Evolutionary conservation across 2,113 vertebrate genomes (phyloP), one percentile per base, ranked within the genome.

Genomic region (Semnornis frantzii): DNA sequence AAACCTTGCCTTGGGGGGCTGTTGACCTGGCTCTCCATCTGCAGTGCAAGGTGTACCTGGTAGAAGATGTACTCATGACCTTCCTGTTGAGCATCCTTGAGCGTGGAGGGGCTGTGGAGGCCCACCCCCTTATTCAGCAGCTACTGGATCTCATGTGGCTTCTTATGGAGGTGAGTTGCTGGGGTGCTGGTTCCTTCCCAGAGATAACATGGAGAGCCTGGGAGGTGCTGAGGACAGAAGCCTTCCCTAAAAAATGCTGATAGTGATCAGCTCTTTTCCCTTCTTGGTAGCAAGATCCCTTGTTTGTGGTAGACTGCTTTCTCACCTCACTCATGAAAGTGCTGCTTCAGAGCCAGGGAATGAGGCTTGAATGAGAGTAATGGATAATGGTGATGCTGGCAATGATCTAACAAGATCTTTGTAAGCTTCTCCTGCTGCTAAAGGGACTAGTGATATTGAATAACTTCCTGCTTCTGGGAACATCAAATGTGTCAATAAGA

Each of bases 131-230:
- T 58, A 98, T 99, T 76, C 98, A 98, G 87, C 99, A 99, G 85
- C 97, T 99, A 9, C 96, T 99, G 42, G 98, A 99, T 85, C 98
- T 99, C 70, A 98, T 99, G 98, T 99, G 99, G 99, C 98, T 99
- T 77, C 98, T 99, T 88, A 99, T 99, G 99, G 99, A 99, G 98
- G 99, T 99, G 70, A 97, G 97, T 70, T 86, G 24, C 31, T 87
- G 9, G 27, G 6, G 4, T 91, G 17, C 57, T 89, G n/a, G 3
- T 37, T 84, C 39, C 50, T 63, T 50, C 23, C 33, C 19, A 64
- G 60, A 34, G n/a, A 28, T 84, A 21, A n/a, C 59, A 57, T 57
- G 50, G 71, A 48, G 48, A 64, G 4, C 8, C 33, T 73, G 65
- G 52, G 62, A 91, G 42, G 31, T 73, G 52, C 86, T 85, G 46